Conservation (phyloP, 1,140 invertebrate species). For the Thaumetopoea pityocampa region DNA sequence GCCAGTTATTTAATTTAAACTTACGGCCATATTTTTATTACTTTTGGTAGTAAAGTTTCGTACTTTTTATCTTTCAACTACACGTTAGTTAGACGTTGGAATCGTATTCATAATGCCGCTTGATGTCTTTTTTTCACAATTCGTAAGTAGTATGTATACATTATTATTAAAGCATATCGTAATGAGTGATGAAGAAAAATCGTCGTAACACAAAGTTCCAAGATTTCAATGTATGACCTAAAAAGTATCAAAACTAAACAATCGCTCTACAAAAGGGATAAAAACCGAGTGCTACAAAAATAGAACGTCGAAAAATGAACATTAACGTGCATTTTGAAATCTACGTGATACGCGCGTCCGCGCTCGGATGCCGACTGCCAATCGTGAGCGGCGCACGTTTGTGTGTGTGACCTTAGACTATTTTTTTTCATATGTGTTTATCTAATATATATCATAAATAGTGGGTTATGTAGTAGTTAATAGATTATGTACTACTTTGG, state of each 20-base stretch:
- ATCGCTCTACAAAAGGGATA: conserved; percentile 36
- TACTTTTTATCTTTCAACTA: too few relatives aligned
- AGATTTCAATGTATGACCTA: conserved; percentile 20
- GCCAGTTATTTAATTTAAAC: too few relatives aligned
- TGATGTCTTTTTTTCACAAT: too few relatives aligned
- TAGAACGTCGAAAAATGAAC: conserved; percentile 68
- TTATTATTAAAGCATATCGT: background rate
- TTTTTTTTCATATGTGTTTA: conserved; percentile 21
- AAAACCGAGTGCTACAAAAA: conserved; percentile 64
- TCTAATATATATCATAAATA: conserved; percentile 11
- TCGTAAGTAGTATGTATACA: background rate
- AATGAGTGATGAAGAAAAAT: background rate
- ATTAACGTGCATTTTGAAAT: conserved; percentile 45
- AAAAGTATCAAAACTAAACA: conserved; percentile 48
- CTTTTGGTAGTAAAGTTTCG: too few relatives aligned
- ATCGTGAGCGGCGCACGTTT: conserved; percentile 17
- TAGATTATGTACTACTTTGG: too few relatives aligned
- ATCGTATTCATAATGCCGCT: too few relatives aligned
- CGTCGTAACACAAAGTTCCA: background rate
- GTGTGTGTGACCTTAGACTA: conserved; percentile 21
- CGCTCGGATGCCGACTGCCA: too few relatives aligned
- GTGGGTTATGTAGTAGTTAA: too few relatives aligned
- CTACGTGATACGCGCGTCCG: conserved; percentile 6
- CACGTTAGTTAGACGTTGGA: too few relatives aligned
- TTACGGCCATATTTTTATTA: too few relatives aligned